phyloP scores from a whole-genome alignment of 2,888 invertebrate genomes.

The Eumacrocentrus americanus region DNA sequence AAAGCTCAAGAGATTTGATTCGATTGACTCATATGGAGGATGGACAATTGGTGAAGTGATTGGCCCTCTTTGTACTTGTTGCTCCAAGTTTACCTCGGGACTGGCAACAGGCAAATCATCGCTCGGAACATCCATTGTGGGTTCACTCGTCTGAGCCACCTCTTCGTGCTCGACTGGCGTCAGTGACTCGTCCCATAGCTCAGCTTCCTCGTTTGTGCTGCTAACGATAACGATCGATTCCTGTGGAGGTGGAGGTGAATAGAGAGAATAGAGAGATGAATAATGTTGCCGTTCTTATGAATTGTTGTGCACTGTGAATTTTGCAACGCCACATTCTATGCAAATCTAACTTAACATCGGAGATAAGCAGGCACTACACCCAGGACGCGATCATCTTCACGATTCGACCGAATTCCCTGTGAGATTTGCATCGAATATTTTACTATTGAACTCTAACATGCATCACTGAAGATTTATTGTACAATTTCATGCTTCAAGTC shows the following conservation, averaged over 20 bases:
- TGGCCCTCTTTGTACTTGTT: not conserved
- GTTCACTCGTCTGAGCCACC: constrained; percentile 10
- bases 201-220: constrained; percentile 28
- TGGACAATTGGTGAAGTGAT: constrained; percentile 12
- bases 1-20: constrained; percentile 7
- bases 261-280: constrained; percentile 3
- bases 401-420: constrained; percentile 23
- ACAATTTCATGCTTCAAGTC: constrained; percentile 26
- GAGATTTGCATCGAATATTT: constrained; percentile 21
- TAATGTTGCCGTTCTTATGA: constrained; percentile 29
- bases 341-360: constrained; percentile 43
- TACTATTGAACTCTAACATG: constrained; percentile 16
- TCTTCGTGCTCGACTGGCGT: constrained; percentile 30
- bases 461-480: constrained; percentile 19
- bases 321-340: constrained; percentile 58
- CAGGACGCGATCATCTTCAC: not conserved
- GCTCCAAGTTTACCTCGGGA: constrained; percentile 11
- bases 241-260: constrained; percentile 37
- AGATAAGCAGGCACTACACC: constrained; percentile 1
- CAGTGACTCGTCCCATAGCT: constrained; percentile 24
- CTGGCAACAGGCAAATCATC: constrained; percentile 7
- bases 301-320: constrained; percentile 41
- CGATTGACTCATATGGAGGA: not conserved
- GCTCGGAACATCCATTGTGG: constrained; percentile 11
- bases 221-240: constrained; percentile 44